Percentiles rank a stretch among this genome's conserved stretches.
Conservation (phyloP, 2,113 vertebrate genomes). For the Myiagra hebetior region DNA sequence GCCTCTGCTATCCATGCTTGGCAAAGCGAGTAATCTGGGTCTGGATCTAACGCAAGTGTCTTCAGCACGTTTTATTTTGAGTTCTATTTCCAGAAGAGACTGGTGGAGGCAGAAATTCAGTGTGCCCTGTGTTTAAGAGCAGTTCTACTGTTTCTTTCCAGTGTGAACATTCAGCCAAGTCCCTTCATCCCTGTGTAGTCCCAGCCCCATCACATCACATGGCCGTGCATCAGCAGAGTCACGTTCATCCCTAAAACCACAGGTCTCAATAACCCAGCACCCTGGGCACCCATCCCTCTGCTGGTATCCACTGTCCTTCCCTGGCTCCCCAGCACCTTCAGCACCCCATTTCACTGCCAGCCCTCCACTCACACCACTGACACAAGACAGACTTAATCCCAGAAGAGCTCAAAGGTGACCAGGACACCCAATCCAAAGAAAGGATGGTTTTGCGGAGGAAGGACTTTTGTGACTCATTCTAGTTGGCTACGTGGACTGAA, state of each 20-base stretch:
- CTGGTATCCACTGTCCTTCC: background rate
- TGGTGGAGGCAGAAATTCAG: background rate
- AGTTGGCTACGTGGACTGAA: background rate
- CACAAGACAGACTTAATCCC: background rate
- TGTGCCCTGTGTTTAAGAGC: background rate
- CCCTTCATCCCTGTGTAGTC: background rate
- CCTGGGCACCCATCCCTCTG: background rate
- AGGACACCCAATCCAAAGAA: background rate
- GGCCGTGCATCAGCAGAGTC: background rate
- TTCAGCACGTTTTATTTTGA: background rate
- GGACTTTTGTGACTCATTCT: conserved; percentile 29
- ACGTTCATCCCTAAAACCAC: background rate
- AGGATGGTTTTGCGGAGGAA: background rate
- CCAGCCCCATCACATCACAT: background rate
- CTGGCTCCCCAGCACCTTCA: background rate
- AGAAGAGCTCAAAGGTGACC: background rate
- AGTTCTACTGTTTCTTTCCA: background rate
- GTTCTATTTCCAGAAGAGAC: background rate
- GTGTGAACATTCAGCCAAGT: background rate
- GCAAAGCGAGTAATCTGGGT: background rate
- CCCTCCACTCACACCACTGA: background rate
- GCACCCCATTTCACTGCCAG: background rate
- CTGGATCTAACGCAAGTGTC: background rate
- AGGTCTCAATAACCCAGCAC: background rate
- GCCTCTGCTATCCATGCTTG: background rate